Evolutionary conservation across 2,888 invertebrate genomes (phyloP).

Genomic region (Ophioninae sp.): DNA sequence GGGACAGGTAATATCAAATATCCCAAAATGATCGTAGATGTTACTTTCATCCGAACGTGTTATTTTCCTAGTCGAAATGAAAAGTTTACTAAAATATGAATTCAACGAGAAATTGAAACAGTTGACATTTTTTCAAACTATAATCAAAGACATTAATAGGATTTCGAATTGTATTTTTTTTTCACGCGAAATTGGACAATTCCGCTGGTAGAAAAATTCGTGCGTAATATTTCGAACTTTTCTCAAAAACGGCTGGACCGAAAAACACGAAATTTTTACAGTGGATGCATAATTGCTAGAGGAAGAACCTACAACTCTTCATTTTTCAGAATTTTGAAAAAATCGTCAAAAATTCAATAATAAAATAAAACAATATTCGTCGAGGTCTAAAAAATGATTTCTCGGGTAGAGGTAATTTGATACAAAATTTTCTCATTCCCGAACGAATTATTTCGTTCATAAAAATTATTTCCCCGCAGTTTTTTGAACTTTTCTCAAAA

Average conservation of each 20-base stretch:
- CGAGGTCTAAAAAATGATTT: too few relatives aligned
- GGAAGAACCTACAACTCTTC: neutral
- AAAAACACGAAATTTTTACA: neutral
- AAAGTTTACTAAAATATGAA: neutral
- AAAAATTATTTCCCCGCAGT: neutral
- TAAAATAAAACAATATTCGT: too few relatives aligned
- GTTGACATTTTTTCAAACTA: neutral
- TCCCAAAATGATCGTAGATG: neutral
- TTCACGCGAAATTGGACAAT: neutral
- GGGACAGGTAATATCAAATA: constrained; percentile 72
- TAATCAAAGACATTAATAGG: neutral
- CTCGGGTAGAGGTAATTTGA: too few relatives aligned
- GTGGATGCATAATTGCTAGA: neutral
- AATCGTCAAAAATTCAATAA: too few relatives aligned
- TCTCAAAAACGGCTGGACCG: neutral
- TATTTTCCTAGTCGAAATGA: neutral
- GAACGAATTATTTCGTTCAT: too few relatives aligned
- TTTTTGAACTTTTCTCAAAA: neutral
- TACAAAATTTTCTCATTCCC: too few relatives aligned
- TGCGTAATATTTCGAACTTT: neutral
- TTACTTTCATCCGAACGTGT: neutral
- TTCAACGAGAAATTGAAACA: neutral
- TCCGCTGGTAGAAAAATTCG: neutral
- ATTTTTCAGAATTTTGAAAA: too few relatives aligned
- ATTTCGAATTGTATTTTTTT: neutral